Percentiles rank a stretch among this genome's conserved stretches.
Evolutionary conservation across 1,140 invertebrate genomes (phyloP).

Genomic region (Drosophila bocki): DNA sequence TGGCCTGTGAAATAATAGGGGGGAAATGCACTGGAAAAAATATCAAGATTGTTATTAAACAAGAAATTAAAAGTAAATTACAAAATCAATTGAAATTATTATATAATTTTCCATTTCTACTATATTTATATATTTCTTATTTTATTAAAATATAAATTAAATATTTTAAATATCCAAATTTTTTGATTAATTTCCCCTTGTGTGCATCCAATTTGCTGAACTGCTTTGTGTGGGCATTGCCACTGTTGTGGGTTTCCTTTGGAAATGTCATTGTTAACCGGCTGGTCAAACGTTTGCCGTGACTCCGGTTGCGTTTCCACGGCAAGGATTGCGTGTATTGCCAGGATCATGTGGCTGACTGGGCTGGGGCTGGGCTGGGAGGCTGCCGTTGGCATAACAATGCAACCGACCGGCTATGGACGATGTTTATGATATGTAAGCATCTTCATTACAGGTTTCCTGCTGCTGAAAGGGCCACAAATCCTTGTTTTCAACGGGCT

Average conservation of each 20-base stretch:
- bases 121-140: no score
- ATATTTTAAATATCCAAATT: neutral
- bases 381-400: conserved; percentile 34
- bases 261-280: conserved; percentile 37
- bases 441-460: conserved; percentile 43
- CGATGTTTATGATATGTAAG: conserved; percentile 47
- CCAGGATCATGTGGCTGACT: conserved; percentile 15
- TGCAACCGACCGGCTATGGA: conserved; percentile 6
- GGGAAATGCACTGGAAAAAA: neutral
- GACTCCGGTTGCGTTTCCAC: conserved; percentile 6
- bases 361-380: neutral
- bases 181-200: neutral
- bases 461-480: conserved; percentile 18
- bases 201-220: conserved; percentile 7
- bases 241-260: conserved; percentile 32
- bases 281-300: conserved; percentile 41
- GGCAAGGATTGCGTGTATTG: conserved; percentile 1
- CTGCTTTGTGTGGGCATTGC: conserved; percentile 30
- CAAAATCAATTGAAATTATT: accelerated
- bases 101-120: neutral
- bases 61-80: no score
- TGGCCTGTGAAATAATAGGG: conserved; percentile 12
- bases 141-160: neutral
- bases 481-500: conserved; percentile 25
- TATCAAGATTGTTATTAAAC: accelerated